Percentiles rank a stretch among this genome's conserved stretches.
Conservation (phyloP, 30 jellyfish, hydroid and myxozoan genomes). For the Pseudorhiza aurosa region DNA sequence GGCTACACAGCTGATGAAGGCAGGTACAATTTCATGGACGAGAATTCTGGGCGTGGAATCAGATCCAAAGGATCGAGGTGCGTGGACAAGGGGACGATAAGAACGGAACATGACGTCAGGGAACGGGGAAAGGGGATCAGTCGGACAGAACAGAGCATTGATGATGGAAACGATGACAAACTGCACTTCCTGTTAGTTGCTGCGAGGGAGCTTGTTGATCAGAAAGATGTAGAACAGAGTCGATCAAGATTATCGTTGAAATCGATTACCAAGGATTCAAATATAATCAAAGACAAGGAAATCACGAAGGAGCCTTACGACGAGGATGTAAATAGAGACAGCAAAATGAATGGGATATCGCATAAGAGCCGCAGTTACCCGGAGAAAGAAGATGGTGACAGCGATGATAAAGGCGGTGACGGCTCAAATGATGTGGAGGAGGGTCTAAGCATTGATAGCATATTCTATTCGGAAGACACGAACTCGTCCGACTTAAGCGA, state of each 20-base stretch:
- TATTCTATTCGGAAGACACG: constrained; percentile 53
- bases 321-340: neutral
- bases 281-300: neutral
- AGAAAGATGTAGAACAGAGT: constrained; percentile 22
- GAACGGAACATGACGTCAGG: neutral
- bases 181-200: constrained; percentile 63
- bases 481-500: constrained; percentile 46
- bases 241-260: constrained; percentile 14
- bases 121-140: neutral
- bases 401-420: constrained; percentile 18
- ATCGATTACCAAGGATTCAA: constrained; percentile 44
- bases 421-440: neutral
- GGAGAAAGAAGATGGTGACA: constrained; percentile 13
- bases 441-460: constrained; percentile 4
- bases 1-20: neutral
- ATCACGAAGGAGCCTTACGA: neutral
- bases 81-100: neutral
- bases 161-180: constrained; percentile 9
- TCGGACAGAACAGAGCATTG: neutral
- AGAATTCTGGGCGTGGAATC: neutral
- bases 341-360: neutral
- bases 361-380: neutral
- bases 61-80: neutral
- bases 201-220: constrained; percentile 67
- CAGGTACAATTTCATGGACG: neutral